phyloP scores from a whole-genome alignment of 2,797 vertebrate genomes.

The Capromys pilorides region DNA sequence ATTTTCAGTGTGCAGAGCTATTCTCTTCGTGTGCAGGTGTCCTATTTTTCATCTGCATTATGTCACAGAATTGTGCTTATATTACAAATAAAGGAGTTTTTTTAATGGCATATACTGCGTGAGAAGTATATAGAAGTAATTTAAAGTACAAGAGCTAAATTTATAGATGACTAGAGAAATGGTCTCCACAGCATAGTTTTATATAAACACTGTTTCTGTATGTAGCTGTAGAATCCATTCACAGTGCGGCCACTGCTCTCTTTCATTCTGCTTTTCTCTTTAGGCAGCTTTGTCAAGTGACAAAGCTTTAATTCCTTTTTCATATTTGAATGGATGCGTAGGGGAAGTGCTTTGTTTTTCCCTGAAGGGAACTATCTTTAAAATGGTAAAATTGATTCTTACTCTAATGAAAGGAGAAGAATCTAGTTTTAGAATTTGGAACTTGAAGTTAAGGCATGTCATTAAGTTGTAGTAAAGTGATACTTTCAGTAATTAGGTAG shows the following conservation, averaged over 20 bases:
- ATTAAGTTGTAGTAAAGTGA: background rate
- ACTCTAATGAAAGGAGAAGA: background rate
- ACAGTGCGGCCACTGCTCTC: background rate
- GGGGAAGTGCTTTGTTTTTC: background rate
- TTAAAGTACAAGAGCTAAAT: slow-evolving; percentile 38
- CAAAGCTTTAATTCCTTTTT: background rate
- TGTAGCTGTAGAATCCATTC: background rate
- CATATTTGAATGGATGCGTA: background rate
- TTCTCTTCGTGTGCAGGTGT: background rate
- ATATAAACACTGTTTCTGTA: background rate
- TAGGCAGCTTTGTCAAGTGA: background rate
- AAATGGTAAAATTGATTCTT: background rate
- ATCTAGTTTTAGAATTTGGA: slow-evolving; percentile 1
- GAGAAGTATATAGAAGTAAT: slow-evolving; percentile 8
- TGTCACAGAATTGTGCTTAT: background rate
- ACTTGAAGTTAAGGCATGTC: background rate
- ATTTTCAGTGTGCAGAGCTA: background rate
- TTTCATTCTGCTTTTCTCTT: background rate
- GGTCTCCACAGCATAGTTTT: background rate
- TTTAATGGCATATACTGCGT: background rate
- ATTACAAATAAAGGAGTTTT: slow-evolving; percentile 29
- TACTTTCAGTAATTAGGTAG: slow-evolving; percentile 38
- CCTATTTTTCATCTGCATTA: background rate
- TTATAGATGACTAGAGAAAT: background rate
- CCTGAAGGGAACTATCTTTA: background rate